A percentile compares a stretch with the other conserved stretches of the same genome.
Evolutionary conservation across 2,888 invertebrate species (phyloP).

Genomic region (Ophion ellenae): DNA sequence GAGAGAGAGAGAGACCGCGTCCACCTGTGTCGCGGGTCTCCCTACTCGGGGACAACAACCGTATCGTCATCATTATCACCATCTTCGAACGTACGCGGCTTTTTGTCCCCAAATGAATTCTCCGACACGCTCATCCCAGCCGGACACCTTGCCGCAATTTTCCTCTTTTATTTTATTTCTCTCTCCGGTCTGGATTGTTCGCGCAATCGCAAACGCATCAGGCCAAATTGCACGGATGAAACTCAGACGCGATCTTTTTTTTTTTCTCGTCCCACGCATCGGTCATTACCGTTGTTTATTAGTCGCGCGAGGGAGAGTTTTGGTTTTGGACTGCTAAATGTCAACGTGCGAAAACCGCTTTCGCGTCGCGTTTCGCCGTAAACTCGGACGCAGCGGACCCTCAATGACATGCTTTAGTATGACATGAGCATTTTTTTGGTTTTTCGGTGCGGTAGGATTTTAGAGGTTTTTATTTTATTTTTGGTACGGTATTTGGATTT

Average conservation of each 20-base stretch:
- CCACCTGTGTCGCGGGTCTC: constrained; percentile 48
- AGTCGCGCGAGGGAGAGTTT: neutral
- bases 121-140: neutral
- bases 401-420: neutral
- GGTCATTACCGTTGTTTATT: neutral
- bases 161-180: neutral
- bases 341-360: neutral
- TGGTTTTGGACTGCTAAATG: neutral
- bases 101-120: neutral
- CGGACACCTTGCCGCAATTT: neutral
- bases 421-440: neutral
- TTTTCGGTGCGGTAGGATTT: neutral
- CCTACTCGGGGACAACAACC: constrained; percentile 5
- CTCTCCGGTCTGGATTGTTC: neutral
- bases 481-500: neutral
- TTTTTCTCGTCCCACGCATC: neutral
- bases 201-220: neutral
- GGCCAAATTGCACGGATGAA: neutral
- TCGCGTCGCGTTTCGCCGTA: neutral
- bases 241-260: neutral
- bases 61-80: constrained; percentile 18
- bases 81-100: neutral
- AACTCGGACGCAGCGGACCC: too few relatives aligned
- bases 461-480: neutral
- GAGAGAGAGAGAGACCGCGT: neutral